Percentiles rank a stretch among this genome's conserved stretches.
Conservation (phyloP, 2,113 vertebrate genomes). For the Heterochromis multidens region DNA sequence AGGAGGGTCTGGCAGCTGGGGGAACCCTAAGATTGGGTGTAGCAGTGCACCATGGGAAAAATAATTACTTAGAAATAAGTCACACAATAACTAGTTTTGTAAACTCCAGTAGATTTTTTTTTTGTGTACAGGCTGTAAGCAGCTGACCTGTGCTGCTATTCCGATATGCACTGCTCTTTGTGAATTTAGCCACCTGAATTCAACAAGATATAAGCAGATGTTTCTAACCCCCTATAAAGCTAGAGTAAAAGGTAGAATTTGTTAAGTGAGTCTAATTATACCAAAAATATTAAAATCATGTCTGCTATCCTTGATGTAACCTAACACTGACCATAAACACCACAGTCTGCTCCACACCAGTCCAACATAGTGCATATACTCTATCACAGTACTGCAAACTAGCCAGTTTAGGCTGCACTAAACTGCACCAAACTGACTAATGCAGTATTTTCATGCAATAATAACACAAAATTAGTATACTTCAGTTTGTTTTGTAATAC, state of each 20-base stretch:
- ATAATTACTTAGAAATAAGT: background rate
- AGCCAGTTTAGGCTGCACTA: too few species aligned
- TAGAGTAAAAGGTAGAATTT: background rate
- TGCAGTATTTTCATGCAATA: too few species aligned
- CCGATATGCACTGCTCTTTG: background rate
- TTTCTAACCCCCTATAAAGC: background rate
- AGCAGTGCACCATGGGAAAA: background rate
- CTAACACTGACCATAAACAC: too few species aligned
- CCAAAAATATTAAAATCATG: too few species aligned
- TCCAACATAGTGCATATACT: too few species aligned
- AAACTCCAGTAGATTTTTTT: background rate
- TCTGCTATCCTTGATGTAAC: too few species aligned
- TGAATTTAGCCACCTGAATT: background rate
- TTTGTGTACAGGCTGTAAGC: background rate
- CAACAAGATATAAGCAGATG: background rate
- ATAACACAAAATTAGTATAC: too few species aligned
- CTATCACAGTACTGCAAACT: too few species aligned
- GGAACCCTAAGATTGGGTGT: background rate
- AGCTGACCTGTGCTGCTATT: background rate
- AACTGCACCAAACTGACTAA: too few species aligned
- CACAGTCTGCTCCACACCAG: too few species aligned
- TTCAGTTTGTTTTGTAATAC: too few species aligned
- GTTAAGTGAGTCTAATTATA: too few species aligned
- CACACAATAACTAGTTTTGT: background rate
- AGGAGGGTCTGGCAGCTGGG: fast-evolving